Conservation (phyloP, 1,140 invertebrate genomes). For the Papilio polyxenes region DNA sequence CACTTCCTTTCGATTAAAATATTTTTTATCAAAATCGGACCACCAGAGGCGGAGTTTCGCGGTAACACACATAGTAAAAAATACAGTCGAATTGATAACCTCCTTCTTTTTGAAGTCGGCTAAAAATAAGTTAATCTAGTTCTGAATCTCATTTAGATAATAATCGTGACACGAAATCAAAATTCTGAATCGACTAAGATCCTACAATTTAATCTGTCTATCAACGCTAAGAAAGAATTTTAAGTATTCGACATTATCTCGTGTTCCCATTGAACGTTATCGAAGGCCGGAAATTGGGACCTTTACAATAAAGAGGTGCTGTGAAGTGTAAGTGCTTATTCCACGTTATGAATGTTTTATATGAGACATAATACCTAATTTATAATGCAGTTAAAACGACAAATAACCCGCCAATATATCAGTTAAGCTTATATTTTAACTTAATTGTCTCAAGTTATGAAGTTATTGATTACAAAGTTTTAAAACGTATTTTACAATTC, state of each 20-base stretch:
- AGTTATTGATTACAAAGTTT: neutral
- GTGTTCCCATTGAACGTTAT: neutral
- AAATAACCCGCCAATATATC: neutral
- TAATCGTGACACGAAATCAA: neutral
- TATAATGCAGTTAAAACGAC: neutral
- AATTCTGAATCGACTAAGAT: slow-evolving; percentile 9
- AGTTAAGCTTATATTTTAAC: neutral
- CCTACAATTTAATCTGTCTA: neutral
- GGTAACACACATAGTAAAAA: no score
- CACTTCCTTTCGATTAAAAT: no score
- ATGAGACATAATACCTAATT: neutral
- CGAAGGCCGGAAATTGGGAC: slow-evolving; percentile 1
- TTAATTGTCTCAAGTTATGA: neutral
- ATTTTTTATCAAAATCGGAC: no score
- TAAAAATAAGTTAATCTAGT: neutral
- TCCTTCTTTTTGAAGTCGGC: no score
- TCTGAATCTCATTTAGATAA: neutral
- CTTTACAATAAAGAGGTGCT: neutral
- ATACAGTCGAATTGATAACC: no score
- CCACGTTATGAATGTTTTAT: neutral
- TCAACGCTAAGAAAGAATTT: slow-evolving; percentile 4
- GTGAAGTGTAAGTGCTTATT: neutral
- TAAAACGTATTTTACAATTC: no score
- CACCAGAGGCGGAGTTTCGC: no score
- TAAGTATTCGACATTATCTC: neutral